Evolutionary conservation across 2,888 invertebrate species (phyloP), one percentile per base, ranked within the genome.

Genomic region (Bombylius major): DNA sequence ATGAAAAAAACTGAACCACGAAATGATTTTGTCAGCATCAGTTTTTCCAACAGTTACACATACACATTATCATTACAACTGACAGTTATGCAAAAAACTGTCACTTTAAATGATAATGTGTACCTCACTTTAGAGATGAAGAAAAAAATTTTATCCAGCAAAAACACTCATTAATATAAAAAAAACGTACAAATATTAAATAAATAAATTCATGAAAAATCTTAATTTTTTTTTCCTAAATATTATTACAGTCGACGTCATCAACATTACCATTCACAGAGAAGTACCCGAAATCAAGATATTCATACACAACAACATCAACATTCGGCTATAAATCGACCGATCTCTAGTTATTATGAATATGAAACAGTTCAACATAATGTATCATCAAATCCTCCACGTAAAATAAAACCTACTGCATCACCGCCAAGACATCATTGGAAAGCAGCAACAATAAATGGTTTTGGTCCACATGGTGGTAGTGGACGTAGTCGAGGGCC

Each of bases 331-430:
- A 5, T 4, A 13, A 46, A 36, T 53, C 78, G 89, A 23, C 89
- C 89, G 6, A 82, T 85, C 59, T 89, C 89, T 58, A 89, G 87
- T 74, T 89, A 85, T 73, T 89, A 88, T 72, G 89, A 90, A 72
- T 89, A 89, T 72, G 89, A 89, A 71, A 86, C 82, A 62, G 83
- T 87, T 42, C 86, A 86, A 63, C 79, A 84, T 33, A 79, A 79
- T 62, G 78, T 76, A 8, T 55, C 65, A 65, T 57, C 67, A 64
- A 58, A 56, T 58, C 50, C 58, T 5, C 11, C 8, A 4, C 55
- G 55, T 13, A 55, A 55, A 33, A 55, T 42, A 33, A 56, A 53
- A 49, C 60, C 52, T 49, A 60, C 56, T 49, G 59, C 61, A 52
- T 56, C 62, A 57, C 51, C 61, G 56, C 55, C 61, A 52, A 66